Evolutionary conservation across 2,888 invertebrate genomes (phyloP), one percentile per base, ranked within the genome.

Genomic region (Selenia dentaria): DNA sequence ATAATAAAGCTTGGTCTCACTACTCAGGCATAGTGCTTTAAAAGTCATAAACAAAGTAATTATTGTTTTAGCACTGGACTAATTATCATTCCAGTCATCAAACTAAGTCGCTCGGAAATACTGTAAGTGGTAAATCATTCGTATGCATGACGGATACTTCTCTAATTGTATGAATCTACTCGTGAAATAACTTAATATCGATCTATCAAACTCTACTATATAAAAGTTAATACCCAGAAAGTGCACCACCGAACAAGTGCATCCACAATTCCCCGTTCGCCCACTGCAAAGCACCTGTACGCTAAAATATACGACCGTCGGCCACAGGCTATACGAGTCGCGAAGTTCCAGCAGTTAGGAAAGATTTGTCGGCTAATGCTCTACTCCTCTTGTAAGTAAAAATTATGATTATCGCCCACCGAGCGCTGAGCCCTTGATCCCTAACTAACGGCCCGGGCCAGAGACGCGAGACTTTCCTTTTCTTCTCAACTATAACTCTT

Each of bases 401-500:
- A 90, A 90, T 90, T 90, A 90, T 90, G 89, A 89, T 90, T 90
- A 90, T 90, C 87, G 86, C 86, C 82, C 77, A 75, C 73, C 76
- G 77, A 72, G 84, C 74, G 70, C 77, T 85, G 87, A 89, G 79
- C 90, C 77, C 74, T 88, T 90, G 87, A 90, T 85, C 90, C 88
- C 71, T 75, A 82, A 86, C 87, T 88, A 88, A 86, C 87, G 87
- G 85, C 77, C 63, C 41, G 55, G 53, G 68, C 65, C 62, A 66
- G 72, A 76, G 82, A 79, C 79, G 69, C 68, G 72, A 66, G 83
- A 88, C 88, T 88, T 88, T 87, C 86, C 83, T 88, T 88, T 88
- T 88, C 88, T 84, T 83, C 79, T 74, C 61, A 80, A 86, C 90
- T 87, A 91, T 91, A 91, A 91, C 91, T 91, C 91, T 91, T 91